Conservation (phyloP, 1,140 invertebrate genomes). For the Metopolophium dirhodum region DNA sequence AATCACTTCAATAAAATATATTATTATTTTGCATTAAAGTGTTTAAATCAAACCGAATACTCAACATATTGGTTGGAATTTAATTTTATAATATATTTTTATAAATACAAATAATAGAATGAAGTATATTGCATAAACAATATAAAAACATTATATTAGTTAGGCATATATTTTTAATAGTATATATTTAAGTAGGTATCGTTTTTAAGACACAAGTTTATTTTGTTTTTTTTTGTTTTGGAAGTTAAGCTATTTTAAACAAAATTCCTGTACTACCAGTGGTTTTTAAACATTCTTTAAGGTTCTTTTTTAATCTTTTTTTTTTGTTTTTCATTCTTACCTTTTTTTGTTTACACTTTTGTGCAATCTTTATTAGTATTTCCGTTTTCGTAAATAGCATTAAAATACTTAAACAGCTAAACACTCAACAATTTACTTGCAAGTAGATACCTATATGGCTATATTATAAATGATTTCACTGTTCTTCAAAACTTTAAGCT, state of each 20-base stretch:
- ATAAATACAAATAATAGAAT: too few species aligned
- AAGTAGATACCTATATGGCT: background rate
- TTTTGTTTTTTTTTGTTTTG: background rate
- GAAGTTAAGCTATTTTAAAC: background rate
- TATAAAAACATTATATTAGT: slow-evolving; percentile 1
- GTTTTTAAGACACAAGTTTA: background rate
- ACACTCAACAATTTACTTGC: background rate
- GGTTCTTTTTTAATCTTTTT: background rate
- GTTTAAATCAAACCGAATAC: too few species aligned
- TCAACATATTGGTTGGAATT: too few species aligned
- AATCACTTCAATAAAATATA: background rate
- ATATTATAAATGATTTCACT: background rate
- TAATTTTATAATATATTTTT: too few species aligned
- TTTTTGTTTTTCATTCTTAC: background rate
- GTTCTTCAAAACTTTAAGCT: background rate
- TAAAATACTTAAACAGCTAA: background rate
- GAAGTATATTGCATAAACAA: too few species aligned
- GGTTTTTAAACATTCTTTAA: background rate
- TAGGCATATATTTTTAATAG: background rate
- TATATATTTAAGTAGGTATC: background rate
- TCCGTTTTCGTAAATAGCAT: background rate
- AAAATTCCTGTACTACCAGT: slow-evolving; percentile 21
- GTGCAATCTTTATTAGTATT: slow-evolving; percentile 6
- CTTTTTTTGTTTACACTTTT: slow-evolving; percentile 36
- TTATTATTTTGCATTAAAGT: background rate